Evolutionary conservation across 1,140 invertebrate species (phyloP).

Genomic region (Drosophila malerkotliana): DNA sequence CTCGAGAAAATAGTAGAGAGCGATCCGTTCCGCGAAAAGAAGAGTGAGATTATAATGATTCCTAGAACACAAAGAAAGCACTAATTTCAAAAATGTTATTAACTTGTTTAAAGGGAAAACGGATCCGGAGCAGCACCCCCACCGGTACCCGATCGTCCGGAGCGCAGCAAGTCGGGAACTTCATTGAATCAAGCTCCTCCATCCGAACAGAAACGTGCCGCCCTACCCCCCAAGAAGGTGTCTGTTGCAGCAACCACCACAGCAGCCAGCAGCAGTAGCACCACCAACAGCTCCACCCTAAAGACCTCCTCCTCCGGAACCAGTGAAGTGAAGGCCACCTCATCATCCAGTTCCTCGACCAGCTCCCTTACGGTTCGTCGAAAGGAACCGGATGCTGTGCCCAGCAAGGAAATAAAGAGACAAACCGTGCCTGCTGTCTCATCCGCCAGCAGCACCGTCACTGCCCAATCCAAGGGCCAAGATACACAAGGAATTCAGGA

Average conservation of each 20-base stretch:
- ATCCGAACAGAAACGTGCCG: conserved; percentile 57
- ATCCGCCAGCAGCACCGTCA: conserved; percentile 16
- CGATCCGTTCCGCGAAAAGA: conserved; percentile 71
- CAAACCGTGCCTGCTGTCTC: conserved; percentile 85
- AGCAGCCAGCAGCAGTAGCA: conserved; percentile 15
- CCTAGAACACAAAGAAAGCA: too few species aligned
- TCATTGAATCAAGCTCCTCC: conserved; percentile 48
- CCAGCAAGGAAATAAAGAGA: conserved; percentile 74
- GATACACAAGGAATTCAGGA: conserved; percentile 84
- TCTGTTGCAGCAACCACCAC: conserved; percentile 32
- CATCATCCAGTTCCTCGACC: conserved; percentile 28
- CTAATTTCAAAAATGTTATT: neutral
- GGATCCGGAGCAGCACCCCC: conserved; percentile 55
- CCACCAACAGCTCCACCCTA: conserved; percentile 14
- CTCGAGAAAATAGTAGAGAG: conserved; percentile 85
- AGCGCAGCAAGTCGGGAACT: conserved; percentile 69
- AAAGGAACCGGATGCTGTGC: conserved; percentile 75
- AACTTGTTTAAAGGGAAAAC: conserved; percentile 41
- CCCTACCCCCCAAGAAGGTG: conserved; percentile 73
- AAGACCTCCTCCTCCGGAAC: conserved; percentile 83
- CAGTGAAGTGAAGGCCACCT: conserved; percentile 38
- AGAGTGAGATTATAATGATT: conserved; percentile 39
- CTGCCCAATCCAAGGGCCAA: conserved; percentile 37
- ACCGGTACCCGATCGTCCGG: conserved; percentile 72
- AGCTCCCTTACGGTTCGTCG: conserved; percentile 44